phyloP scores from a whole-genome alignment of 2,797 vertebrate genomes.

The Enteromius anoplus region DNA sequence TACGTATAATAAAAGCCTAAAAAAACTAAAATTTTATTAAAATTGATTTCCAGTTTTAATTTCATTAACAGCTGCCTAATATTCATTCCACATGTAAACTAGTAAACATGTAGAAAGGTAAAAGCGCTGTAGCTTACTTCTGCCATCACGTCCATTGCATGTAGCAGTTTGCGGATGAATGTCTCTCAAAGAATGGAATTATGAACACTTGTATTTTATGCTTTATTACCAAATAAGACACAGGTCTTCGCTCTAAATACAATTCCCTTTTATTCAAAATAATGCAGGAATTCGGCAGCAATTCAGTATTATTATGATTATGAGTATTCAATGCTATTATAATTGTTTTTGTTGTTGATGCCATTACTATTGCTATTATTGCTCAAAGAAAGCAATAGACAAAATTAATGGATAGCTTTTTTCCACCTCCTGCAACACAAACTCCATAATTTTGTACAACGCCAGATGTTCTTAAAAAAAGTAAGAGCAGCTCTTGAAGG shows the following conservation, averaged over 20 bases:
- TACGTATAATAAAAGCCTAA: background rate
- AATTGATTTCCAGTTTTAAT: background rate
- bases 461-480: conserved; percentile 55
- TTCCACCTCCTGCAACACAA: conserved; percentile 29
- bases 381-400: conserved; percentile 24
- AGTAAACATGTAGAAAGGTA: background rate
- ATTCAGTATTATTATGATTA: conserved; percentile 18
- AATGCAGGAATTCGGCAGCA: background rate
- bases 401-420: conserved; percentile 44
- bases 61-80: conserved; percentile 10
- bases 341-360: conserved; percentile 24
- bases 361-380: conserved; percentile 35
- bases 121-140: background rate
- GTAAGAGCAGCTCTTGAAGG: conserved; percentile 57
- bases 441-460: conserved; percentile 38
- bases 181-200: background rate
- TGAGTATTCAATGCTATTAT: conserved; percentile 6
- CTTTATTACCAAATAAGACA: conserved; percentile 2
- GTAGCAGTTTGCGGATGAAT: conserved; percentile 6
- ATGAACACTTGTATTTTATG: background rate
- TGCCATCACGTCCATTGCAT: conserved; percentile 11
- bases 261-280: background rate
- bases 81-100: background rate
- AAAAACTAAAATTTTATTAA: background rate
- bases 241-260: conserved; percentile 7